These are phyloP conservation scores for Anas bernieri DNA, from an alignment of 2,797 vertebrate genomes.

Conservation along the genomic window DNA sequence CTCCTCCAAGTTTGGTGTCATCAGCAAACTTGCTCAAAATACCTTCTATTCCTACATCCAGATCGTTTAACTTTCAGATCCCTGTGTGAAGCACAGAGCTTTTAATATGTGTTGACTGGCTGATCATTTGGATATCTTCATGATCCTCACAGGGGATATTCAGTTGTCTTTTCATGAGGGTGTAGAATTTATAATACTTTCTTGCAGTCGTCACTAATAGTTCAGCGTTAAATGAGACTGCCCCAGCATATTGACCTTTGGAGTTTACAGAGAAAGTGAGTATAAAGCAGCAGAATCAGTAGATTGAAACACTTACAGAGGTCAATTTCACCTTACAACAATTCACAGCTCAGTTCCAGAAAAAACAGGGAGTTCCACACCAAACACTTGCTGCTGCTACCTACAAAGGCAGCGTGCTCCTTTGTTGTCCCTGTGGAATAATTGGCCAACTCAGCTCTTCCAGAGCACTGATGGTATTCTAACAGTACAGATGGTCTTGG, in stretches of 20 bases:
- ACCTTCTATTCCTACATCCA: too few species aligned
- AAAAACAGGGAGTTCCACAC: neutral
- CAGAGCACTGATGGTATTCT: neutral
- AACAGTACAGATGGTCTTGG: neutral
- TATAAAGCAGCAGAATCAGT: neutral
- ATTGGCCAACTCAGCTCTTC: neutral
- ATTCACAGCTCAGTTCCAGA: neutral
- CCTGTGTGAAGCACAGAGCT: neutral
- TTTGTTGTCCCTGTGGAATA: neutral
- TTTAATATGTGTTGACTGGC: neutral
- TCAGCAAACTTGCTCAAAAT: too few species aligned
- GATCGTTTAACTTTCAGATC: neutral
- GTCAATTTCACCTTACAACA: neutral
- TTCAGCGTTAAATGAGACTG: neutral
- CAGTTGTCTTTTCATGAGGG: conserved; percentile 14
- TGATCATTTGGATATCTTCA: neutral
- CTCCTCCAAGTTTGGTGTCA: too few species aligned
- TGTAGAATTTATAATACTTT: neutral
- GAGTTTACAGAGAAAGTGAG: neutral
- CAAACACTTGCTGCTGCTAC: neutral
- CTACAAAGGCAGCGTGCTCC: neutral
- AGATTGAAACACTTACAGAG: neutral
- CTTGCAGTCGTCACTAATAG: neutral
- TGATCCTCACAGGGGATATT: neutral
- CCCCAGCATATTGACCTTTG: neutral